Evolutionary conservation across 2,888 invertebrate genomes (phyloP).

Genomic region (Phorcus lineatus): DNA sequence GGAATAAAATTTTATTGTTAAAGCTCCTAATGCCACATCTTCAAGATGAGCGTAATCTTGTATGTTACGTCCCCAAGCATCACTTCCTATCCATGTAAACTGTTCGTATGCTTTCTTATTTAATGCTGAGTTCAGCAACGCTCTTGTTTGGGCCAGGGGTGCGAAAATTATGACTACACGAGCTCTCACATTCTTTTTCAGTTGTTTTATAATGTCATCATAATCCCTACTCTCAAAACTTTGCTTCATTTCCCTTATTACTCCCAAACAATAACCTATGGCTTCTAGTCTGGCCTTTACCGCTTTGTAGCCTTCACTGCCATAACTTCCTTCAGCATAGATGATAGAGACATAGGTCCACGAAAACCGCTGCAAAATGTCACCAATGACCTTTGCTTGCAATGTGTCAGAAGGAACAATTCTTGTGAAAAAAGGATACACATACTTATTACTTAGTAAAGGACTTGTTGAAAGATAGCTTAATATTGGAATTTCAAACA

Average conservation of each 20-base stretch:
- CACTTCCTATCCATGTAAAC: conserved; percentile 52
- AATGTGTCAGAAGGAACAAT: conserved; percentile 48
- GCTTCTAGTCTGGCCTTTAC: conserved; percentile 24
- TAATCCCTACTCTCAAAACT: conserved; percentile 38
- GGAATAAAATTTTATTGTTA: conserved; percentile 44
- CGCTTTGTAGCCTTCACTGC: conserved; percentile 37
- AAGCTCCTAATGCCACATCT: conserved; percentile 39
- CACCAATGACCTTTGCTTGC: conserved; percentile 46
- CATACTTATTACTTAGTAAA: conserved; percentile 39
- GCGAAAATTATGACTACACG: conserved; percentile 45
- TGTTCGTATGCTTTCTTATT: conserved; percentile 31
- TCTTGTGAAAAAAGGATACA: conserved; percentile 49
- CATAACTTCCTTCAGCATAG: conserved; percentile 49
- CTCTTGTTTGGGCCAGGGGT: conserved; percentile 31
- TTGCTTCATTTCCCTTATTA: conserved; percentile 28
- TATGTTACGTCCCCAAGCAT: conserved; percentile 49
- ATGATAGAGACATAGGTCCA: conserved; percentile 55
- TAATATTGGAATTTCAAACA: conserved; percentile 47
- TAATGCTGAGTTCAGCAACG: conserved; percentile 37
- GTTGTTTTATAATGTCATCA: conserved; percentile 33
- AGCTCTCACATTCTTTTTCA: conserved; percentile 29
- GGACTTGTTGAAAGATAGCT: conserved; percentile 54
- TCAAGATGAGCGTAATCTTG: conserved; percentile 42
- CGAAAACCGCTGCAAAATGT: conserved; percentile 41
- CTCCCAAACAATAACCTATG: conserved; percentile 43